phyloP scores from a whole-genome alignment of 2,888 invertebrate genomes.

The Halictus ligatus region DNA sequence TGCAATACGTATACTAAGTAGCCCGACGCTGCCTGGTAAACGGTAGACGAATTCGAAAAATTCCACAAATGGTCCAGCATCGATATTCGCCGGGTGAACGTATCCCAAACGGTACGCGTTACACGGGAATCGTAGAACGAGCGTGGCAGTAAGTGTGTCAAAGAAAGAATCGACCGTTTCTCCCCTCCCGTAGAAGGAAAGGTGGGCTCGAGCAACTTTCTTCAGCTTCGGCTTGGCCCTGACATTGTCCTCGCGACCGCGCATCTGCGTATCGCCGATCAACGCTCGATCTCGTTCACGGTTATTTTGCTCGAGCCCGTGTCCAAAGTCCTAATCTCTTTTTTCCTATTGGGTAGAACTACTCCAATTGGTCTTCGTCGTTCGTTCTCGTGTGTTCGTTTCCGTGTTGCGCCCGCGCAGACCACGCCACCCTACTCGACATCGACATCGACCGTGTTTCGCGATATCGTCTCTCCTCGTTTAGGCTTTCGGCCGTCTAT shows the following conservation, averaged over 20 bases:
- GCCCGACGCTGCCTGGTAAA: neutral
- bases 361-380: neutral
- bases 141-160: conserved; percentile 72
- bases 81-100: neutral
- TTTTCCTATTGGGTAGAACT: neutral
- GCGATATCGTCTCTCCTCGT: neutral
- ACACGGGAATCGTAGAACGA: conserved; percentile 7
- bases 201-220: conserved; percentile 39
- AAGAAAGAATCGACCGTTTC: conserved; percentile 72
- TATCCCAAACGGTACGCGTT: conserved; percentile 14
- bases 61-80: neutral
- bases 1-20: no score
- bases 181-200: conserved; percentile 21
- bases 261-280: conserved; percentile 15
- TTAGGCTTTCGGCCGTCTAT: neutral
- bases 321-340: neutral
- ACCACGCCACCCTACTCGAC: neutral
- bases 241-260: conserved; percentile 78
- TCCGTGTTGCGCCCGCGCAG: conserved; percentile 32
- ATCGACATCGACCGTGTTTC: conserved; percentile 23
- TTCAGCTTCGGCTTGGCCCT: conserved; percentile 72
- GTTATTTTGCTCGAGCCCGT: neutral
- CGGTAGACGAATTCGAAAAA: neutral
- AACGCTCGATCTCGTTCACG: neutral
- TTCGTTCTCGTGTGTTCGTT: neutral